Evolutionary conservation across 2,113 vertebrate genomes (phyloP).

Genomic region (Phrynosoma platyrhinos): DNA sequence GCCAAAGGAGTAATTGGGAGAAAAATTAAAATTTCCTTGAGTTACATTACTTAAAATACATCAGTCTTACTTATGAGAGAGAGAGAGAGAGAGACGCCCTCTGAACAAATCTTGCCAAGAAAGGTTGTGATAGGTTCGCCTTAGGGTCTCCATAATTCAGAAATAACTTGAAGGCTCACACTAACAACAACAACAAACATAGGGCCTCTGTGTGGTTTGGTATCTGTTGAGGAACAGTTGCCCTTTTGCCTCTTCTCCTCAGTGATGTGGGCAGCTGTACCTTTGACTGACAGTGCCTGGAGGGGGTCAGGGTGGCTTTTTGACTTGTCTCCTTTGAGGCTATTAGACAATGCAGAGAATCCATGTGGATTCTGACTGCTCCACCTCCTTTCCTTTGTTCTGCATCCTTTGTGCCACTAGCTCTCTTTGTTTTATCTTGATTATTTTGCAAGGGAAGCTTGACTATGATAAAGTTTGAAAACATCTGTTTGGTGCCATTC

Average conservation of each 20-base stretch:
- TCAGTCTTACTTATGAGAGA: too few relatives aligned
- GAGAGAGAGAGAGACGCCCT: too few relatives aligned
- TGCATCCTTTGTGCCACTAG: not conserved
- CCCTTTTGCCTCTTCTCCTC: not conserved
- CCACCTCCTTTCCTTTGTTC: not conserved
- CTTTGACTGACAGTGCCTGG: not conserved
- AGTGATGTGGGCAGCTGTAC: not conserved
- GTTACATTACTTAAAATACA: too few relatives aligned
- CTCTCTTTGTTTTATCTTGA: slow-evolving; percentile 14
- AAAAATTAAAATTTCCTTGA: too few relatives aligned
- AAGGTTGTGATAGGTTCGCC: too few relatives aligned
- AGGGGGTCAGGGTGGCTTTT: not conserved
- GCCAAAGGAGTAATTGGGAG: too few relatives aligned
- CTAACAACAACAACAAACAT: too few relatives aligned
- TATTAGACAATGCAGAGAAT: not conserved
- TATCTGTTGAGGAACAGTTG: too few relatives aligned
- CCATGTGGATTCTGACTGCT: not conserved
- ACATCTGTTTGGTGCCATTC: slow-evolving; percentile 1
- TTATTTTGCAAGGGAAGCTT: not conserved
- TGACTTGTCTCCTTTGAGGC: slow-evolving; percentile 2
- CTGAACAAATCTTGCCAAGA: too few relatives aligned
- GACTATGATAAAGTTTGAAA: not conserved
- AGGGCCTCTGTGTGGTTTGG: too few relatives aligned
- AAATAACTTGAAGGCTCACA: too few relatives aligned
- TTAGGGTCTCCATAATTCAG: too few relatives aligned